phyloP scores from a whole-genome alignment of 2,113 vertebrate genomes.

The Ramphastos sulfuratus region DNA sequence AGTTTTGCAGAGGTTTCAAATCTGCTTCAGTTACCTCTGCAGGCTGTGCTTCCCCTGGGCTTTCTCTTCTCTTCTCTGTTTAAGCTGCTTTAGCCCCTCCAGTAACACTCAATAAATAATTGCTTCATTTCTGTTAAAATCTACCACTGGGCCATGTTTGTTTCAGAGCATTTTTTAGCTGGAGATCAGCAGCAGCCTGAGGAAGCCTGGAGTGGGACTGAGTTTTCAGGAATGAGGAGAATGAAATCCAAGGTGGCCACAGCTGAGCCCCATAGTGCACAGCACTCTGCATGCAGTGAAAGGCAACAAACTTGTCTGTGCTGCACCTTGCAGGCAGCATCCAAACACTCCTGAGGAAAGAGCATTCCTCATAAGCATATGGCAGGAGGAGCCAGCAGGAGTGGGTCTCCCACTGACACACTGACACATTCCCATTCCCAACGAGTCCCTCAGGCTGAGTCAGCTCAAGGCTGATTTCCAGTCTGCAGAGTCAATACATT shows the following conservation, averaged over 20 bases:
- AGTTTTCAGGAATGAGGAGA: not conserved
- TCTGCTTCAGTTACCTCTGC: not conserved
- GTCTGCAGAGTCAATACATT: not conserved
- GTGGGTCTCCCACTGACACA: not conserved
- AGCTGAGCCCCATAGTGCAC: not conserved
- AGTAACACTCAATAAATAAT: constrained; percentile 39
- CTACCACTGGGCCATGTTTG: not conserved
- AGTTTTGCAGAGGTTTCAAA: constrained; percentile 12
- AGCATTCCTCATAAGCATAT: not conserved
- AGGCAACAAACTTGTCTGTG: not conserved
- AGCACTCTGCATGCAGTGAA: not conserved
- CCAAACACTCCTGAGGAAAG: not conserved
- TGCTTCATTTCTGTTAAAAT: not conserved
- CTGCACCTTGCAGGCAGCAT: not conserved
- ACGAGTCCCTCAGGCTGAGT: not conserved
- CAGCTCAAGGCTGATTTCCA: not conserved
- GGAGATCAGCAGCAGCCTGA: not conserved
- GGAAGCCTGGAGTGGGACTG: not conserved
- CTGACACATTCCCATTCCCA: no score
- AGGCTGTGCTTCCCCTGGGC: not conserved
- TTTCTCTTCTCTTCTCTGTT: constrained; percentile 47
- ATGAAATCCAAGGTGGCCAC: not conserved
- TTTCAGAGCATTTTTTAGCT: not conserved
- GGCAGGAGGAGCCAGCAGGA: not conserved
- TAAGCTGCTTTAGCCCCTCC: not conserved